A percentile compares a stretch with the other conserved stretches of the same genome.
These are phyloP conservation scores for Zaprionus lineosus DNA, from an alignment of 2,888 invertebrate species.

Conservation along the genomic window DNA sequence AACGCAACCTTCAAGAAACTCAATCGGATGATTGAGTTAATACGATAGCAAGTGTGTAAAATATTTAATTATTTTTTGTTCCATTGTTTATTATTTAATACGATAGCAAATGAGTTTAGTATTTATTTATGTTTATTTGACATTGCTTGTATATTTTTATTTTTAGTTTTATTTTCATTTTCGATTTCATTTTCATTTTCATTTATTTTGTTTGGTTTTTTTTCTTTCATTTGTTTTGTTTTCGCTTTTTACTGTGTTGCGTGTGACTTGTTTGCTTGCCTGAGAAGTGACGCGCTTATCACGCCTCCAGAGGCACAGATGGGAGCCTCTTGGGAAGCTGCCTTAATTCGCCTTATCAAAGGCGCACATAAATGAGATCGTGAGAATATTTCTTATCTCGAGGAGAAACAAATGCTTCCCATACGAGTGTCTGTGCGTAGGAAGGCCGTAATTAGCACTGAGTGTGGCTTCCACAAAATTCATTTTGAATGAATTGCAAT, in stretches of 20 bases:
- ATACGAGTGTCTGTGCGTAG: too few species aligned
- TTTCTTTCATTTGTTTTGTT: not conserved
- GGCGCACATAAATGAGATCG: slow-evolving; percentile 53
- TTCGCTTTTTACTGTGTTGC: slow-evolving; percentile 5
- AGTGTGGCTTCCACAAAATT: too few species aligned
- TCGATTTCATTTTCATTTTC: too few species aligned
- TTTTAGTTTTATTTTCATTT: too few species aligned
- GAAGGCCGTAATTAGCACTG: too few species aligned
- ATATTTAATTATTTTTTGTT: slow-evolving; percentile 14
- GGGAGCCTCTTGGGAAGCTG: slow-evolving; percentile 53
- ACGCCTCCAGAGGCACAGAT: slow-evolving; percentile 4
- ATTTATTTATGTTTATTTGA: too few species aligned
- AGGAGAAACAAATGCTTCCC: not conserved
- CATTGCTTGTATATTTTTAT: too few species aligned
- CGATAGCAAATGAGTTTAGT: too few species aligned
- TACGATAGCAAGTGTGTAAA: slow-evolving; percentile 38
- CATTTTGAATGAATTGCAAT: not conserved
- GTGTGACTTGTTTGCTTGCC: slow-evolving; percentile 8
- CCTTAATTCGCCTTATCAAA: slow-evolving; percentile 49
- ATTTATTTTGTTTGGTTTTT: too few species aligned
- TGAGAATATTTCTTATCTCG: slow-evolving; percentile 47
- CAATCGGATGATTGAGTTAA: slow-evolving; percentile 64
- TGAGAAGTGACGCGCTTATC: slow-evolving; percentile 40
- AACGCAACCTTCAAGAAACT: slow-evolving; percentile 65
- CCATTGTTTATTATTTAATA: too few species aligned